phyloP scores from a whole-genome alignment of 2,797 vertebrate genomes.

The Alca torda region DNA sequence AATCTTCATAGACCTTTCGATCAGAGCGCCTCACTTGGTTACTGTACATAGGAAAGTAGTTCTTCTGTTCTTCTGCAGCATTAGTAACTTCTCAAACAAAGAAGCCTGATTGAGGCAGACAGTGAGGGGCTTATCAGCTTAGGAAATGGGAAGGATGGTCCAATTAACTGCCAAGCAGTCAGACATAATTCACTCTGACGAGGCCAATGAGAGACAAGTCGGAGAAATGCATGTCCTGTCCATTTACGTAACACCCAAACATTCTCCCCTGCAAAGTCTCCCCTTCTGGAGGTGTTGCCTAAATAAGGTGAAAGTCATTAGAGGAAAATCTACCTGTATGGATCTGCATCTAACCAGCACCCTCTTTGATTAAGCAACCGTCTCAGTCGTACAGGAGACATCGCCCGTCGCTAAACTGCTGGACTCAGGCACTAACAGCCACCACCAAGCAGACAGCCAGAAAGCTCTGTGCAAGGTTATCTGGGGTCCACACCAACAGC shows the following conservation, averaged over 20 bases:
- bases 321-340: not conserved
- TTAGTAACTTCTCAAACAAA: conserved; percentile 78
- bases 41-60: conserved; percentile 58
- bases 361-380: not conserved
- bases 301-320: not conserved
- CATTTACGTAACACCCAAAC: conserved; percentile 50
- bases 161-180: conserved; percentile 82
- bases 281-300: not conserved
- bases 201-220: conserved; percentile 69
- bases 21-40: conserved; percentile 30
- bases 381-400: not conserved
- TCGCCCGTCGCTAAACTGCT: fast-evolving
- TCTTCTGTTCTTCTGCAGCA: conserved; percentile 62
- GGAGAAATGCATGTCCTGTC: conserved; percentile 30
- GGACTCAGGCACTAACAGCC: not conserved
- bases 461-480: not conserved
- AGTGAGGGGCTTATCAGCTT: conserved; percentile 83
- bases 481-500: not conserved
- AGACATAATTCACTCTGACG: conserved; percentile 76
- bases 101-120: conserved; percentile 75
- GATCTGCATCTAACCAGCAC: not conserved
- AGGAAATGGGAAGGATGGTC: conserved; percentile 80
- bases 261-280: not conserved
- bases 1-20: not conserved
- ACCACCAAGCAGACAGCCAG: not conserved